Evolutionary conservation across 2,113 vertebrate species (phyloP).

Genomic region (Clupea harengus): DNA sequence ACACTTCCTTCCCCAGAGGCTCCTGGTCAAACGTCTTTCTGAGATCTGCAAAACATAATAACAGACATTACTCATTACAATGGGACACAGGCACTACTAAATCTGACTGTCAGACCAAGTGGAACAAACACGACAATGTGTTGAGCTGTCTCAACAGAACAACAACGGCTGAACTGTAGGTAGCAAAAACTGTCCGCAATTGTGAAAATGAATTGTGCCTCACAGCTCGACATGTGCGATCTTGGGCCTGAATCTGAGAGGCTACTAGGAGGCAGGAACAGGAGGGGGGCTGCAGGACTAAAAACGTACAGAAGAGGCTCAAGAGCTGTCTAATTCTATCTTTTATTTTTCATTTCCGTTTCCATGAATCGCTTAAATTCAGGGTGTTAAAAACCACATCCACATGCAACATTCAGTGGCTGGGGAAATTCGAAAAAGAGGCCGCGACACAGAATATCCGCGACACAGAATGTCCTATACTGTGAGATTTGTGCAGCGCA

Average conservation of each 20-base stretch:
- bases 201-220: neutral
- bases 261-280: neutral
- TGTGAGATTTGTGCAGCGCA: neutral
- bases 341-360: neutral
- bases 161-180: neutral
- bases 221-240: neutral
- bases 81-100: neutral
- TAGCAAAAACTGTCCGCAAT: neutral
- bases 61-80: neutral
- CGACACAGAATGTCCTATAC: neutral
- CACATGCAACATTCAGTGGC: neutral
- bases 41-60: constrained; percentile 74
- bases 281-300: neutral
- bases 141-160: neutral
- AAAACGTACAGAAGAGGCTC: neutral
- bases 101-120: neutral
- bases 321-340: neutral
- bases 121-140: neutral
- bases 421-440: neutral
- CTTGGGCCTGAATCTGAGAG: neutral
- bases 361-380: neutral
- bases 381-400: neutral
- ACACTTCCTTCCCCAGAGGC: constrained; percentile 93
- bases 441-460: neutral
- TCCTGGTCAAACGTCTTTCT: constrained; percentile 97